phyloP scores from a whole-genome alignment of 1,140 invertebrate species.

The Physella acuta region DNA sequence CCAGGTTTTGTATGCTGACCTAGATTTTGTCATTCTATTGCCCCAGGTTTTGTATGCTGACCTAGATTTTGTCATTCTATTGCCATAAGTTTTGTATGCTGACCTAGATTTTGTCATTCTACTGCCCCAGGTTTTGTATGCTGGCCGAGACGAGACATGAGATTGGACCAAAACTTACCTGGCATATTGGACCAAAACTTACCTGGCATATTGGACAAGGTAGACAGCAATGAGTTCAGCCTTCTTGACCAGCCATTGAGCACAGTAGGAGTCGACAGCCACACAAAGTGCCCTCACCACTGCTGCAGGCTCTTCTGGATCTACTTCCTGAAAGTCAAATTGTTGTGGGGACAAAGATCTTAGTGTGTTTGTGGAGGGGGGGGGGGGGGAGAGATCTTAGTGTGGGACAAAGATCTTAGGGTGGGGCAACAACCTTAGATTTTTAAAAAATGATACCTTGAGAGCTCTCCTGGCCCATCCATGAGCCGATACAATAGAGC shows the following conservation, averaged over 20 bases:
- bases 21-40: too few species aligned
- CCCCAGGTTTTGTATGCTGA: too few species aligned
- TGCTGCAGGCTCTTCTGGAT: slow-evolving; percentile 29
- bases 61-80: too few species aligned
- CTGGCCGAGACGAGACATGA: background rate
- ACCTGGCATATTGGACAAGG: slow-evolving; percentile 52
- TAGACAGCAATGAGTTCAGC: slow-evolving; percentile 49
- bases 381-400: too few species aligned
- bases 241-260: slow-evolving; percentile 44
- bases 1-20: too few species aligned
- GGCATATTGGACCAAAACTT: slow-evolving; percentile 10
- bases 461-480: slow-evolving; percentile 47
- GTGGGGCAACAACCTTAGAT: background rate
- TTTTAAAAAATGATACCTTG: slow-evolving; percentile 34
- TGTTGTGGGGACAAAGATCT: too few species aligned
- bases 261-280: slow-evolving; percentile 46
- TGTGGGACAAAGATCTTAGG: too few species aligned
- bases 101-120: too few species aligned
- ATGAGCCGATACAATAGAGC: slow-evolving; percentile 43
- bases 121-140: too few species aligned
- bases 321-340: slow-evolving; percentile 45
- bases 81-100: too few species aligned
- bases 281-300: slow-evolving; percentile 50
- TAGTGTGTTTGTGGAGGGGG: too few species aligned
- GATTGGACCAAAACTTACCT: background rate